Evolutionary conservation across 1,140 invertebrate species (phyloP), one percentile per base, ranked within the genome.

Genomic region (Drosophila bocqueti): DNA sequence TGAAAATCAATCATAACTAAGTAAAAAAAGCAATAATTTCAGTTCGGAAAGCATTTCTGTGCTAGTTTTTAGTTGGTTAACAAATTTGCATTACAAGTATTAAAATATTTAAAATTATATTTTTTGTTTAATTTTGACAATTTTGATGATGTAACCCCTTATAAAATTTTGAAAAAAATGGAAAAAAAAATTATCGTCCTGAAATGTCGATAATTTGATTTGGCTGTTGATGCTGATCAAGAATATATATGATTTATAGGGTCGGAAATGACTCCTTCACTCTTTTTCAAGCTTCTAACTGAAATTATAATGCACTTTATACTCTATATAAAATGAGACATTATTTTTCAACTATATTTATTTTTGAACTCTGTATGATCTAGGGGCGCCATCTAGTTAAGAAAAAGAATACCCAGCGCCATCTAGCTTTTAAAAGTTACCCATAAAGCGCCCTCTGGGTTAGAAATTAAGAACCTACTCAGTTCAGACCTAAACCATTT

Each of bases 401-500:
- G 2, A 55, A 24, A 36, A 36, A 13, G 3, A 11, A 36, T 11
- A 34, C 9, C 31, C 31, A 31, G 31, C 31, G 8, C 31, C 31
- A 2, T 31, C 31, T 31, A 31, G 31, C 29, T 31, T 10, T 10
- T 8, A 31, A 9, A 31, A 31, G 1, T 31, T 10, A 8, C 0
- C 4, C 1, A 13, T 9, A 38, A 38, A 40, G 13, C 49, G n/a
- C 16, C 47, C 21, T 38, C 47, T 62, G 6, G 3, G 0, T n/a
- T 31, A 29, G 0, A 49, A 42, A 11, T 11, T 0, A 18, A 11
- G 2, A 5, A 40, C 29, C 29, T 10, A 10, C 9, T 65, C 26
- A 81, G 50, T n/a, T 1, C 4, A 66, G 66, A 76, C 76, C 75
- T 24, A 59, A 63, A 74, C 45, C 64, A 21, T 45, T 74, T 46